Evolutionary conservation across 2,797 vertebrate species (phyloP).

Genomic region (Thamnophis elegans): DNA sequence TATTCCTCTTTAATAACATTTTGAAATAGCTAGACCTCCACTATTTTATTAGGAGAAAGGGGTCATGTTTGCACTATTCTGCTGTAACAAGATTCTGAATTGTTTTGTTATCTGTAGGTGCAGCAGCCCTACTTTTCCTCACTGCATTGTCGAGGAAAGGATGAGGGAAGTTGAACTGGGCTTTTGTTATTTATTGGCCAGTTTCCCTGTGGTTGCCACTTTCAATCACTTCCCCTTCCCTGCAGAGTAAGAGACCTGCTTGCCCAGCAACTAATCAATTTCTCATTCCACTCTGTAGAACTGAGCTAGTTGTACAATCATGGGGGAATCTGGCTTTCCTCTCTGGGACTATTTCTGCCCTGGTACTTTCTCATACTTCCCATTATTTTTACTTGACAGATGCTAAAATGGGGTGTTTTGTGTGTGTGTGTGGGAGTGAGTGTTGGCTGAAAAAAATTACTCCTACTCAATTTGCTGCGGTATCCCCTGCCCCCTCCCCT

Average conservation of each 20-base stretch:
- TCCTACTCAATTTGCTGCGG: not conserved
- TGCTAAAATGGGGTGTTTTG: not conserved
- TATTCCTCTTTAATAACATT: not conserved
- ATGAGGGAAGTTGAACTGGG: not conserved
- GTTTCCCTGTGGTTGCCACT: not conserved
- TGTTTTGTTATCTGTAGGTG: not conserved
- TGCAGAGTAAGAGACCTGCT: not conserved
- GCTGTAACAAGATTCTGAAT: not conserved
- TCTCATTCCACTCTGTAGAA: not conserved
- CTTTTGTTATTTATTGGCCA: not conserved
- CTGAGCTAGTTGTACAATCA: not conserved
- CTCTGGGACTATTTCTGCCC: not conserved
- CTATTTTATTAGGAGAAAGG: not conserved
- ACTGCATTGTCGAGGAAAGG: not conserved
- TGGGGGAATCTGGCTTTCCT: not conserved
- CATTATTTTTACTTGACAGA: not conserved
- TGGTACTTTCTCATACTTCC: not conserved
- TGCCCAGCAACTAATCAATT: not conserved
- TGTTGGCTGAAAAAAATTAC: not conserved
- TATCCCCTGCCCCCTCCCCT: too few species aligned
- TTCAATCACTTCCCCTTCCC: not conserved
- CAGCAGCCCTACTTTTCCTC: not conserved
- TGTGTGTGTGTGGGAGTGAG: too few species aligned
- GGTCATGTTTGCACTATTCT: not conserved
- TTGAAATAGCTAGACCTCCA: not conserved